A percentile compares a stretch with the other conserved stretches of the same genome.
phyloP scores from a whole-genome alignment of 2,113 vertebrate species.

The Muntiacus reevesi region DNA sequence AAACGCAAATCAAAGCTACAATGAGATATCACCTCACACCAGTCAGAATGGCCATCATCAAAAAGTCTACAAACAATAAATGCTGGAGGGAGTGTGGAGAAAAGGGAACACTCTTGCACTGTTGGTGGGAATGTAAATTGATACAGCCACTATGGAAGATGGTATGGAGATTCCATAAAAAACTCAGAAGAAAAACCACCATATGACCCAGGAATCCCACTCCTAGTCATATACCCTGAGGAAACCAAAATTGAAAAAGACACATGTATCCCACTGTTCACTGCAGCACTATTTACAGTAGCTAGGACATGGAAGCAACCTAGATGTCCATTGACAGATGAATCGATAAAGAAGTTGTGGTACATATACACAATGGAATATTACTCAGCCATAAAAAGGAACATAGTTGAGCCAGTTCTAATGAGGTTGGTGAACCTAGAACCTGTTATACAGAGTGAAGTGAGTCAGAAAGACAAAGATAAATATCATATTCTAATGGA shows the following conservation, averaged over 20 bases:
- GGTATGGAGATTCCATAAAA: neutral
- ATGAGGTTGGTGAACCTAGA: neutral
- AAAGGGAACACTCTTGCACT: neutral
- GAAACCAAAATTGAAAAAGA: neutral
- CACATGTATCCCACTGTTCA: neutral
- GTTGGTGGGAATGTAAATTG: neutral
- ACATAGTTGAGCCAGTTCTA: neutral
- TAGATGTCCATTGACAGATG: neutral
- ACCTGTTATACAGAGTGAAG: neutral
- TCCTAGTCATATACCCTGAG: neutral
- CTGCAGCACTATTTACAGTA: neutral
- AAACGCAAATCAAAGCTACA: neutral
- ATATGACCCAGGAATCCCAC: neutral
- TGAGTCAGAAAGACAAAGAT: neutral
- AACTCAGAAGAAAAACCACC: neutral
- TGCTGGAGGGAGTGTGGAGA: neutral
- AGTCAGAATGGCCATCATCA: neutral
- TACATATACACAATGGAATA: neutral
- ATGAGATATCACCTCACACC: neutral
- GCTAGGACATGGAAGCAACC: neutral
- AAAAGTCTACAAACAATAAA: neutral
- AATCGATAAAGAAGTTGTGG: neutral
- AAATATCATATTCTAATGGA: neutral
- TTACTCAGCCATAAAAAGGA: neutral
- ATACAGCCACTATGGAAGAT: neutral